phyloP scores from a whole-genome alignment of 2,113 vertebrate species.

The Dicaeum eximium region DNA sequence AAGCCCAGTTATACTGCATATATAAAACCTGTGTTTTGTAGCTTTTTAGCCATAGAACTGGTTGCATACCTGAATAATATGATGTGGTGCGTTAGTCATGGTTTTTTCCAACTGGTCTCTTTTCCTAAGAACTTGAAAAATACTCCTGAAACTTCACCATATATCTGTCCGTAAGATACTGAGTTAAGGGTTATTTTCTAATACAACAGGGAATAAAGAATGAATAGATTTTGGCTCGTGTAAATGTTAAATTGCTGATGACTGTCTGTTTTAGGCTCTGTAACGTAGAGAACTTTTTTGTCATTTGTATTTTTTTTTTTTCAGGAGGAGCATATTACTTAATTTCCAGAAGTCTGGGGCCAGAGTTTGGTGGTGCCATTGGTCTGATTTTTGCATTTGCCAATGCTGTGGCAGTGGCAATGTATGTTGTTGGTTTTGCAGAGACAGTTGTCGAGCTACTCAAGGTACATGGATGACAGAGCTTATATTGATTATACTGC shows the following conservation, averaged over 20 bases:
- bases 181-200: not conserved
- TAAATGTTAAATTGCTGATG: not conserved
- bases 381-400: slow-evolving; percentile 97
- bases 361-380: slow-evolving; percentile 97
- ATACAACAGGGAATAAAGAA: not conserved
- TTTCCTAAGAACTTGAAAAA: not conserved
- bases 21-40: not conserved
- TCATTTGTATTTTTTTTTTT: not conserved
- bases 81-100: not conserved
- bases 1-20: not conserved
- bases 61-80: not conserved
- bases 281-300: not conserved
- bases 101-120: not conserved
- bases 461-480: slow-evolving; percentile 61
- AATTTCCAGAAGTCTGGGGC: slow-evolving; percentile 95
- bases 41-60: not conserved
- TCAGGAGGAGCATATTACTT: slow-evolving; percentile 96
- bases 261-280: not conserved
- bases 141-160: not conserved
- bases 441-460: slow-evolving; percentile 93
- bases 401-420: slow-evolving; percentile 97
- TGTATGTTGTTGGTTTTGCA: slow-evolving; percentile 98
- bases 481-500: not conserved
- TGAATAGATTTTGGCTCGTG: fast-evolving
- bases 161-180: not conserved